Evolutionary conservation across 2,888 invertebrate species (phyloP).

Genomic region (Platycheirus rosarum): DNA sequence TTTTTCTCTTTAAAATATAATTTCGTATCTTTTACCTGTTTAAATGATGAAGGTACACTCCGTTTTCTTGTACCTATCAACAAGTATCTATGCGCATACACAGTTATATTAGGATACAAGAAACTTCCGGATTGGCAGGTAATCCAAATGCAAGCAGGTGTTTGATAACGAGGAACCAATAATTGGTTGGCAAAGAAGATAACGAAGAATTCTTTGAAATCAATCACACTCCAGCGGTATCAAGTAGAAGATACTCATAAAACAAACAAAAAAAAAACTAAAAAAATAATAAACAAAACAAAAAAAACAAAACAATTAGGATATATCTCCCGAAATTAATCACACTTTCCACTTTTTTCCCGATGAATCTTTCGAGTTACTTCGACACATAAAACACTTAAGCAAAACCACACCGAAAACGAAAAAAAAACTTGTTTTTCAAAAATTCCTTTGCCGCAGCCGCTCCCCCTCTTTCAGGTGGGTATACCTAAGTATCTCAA

Average conservation of each 20-base stretch:
- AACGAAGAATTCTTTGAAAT: constrained; percentile 50
- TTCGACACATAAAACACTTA: constrained; percentile 8
- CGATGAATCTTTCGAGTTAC: constrained; percentile 3
- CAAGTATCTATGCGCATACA: constrained; percentile 12
- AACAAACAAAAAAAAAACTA: constrained; percentile 36
- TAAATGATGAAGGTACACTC: constrained; percentile 34
- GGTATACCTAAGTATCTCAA: constrained; percentile 50
- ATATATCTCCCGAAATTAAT: constrained; percentile 15
- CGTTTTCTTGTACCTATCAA: constrained; percentile 47
- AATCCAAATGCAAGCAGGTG: constrained; percentile 57
- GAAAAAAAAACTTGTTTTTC: constrained; percentile 62
- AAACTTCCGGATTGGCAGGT: constrained; percentile 69
- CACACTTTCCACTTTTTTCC: constrained; percentile 52
- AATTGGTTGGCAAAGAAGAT: neutral
- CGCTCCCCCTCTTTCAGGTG: constrained; percentile 32
- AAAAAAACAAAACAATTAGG: constrained; percentile 36
- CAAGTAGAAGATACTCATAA: constrained; percentile 57
- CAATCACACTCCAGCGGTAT: constrained; percentile 69
- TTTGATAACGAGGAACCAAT: constrained; percentile 42
- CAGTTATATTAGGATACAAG: constrained; percentile 52
- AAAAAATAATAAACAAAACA: constrained; percentile 37
- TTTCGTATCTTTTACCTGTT: constrained; percentile 61
- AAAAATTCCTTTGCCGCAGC: constrained; percentile 36
- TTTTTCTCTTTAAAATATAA: constrained; percentile 27
- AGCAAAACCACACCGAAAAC: constrained; percentile 6